These are phyloP conservation scores for Acheta domesticus DNA, from an alignment of 2,888 invertebrate genomes.

Conservation along the genomic window DNA sequence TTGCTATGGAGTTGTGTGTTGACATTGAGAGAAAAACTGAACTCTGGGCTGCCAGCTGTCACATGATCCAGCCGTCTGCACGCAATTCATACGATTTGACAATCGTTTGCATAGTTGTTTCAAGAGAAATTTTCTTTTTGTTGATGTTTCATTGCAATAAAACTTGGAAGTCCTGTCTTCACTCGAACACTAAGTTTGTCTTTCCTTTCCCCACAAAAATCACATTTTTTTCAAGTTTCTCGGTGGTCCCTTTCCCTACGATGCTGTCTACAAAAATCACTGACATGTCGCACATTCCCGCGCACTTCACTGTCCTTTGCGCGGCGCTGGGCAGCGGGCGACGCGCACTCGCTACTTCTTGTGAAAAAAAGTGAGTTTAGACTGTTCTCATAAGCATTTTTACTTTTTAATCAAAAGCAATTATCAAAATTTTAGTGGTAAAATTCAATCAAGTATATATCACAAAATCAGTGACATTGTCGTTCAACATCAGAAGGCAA, in stretches of 20 bases:
- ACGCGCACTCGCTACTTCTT: constrained; percentile 22
- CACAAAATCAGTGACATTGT: constrained; percentile 39
- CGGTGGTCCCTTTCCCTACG: constrained; percentile 26
- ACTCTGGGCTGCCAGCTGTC: constrained; percentile 29
- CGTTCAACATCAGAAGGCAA: constrained; percentile 38
- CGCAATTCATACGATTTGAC: constrained; percentile 11
- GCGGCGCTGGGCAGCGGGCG: neutral
- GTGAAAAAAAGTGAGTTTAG: constrained; percentile 28
- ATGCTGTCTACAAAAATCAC: constrained; percentile 19
- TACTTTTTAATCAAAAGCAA: constrained; percentile 37
- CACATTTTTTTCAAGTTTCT: constrained; percentile 31
- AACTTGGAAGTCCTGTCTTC: constrained; percentile 34
- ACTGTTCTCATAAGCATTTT: constrained; percentile 30
- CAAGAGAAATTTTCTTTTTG: constrained; percentile 26
- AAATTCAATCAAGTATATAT: constrained; percentile 39
- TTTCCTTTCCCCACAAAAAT: constrained; percentile 29
- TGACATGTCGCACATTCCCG: neutral
- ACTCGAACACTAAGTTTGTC: constrained; percentile 25
- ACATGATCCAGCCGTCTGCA: constrained; percentile 29
- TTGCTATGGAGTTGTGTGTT: constrained; percentile 30
- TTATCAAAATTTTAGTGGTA: constrained; percentile 39
- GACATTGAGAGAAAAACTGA: constrained; percentile 21
- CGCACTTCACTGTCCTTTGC: constrained; percentile 20
- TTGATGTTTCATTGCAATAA: constrained; percentile 23
- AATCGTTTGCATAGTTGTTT: constrained; percentile 24